Evolutionary conservation across 2,888 invertebrate genomes (phyloP).

Genomic region (Lasiommata megera): DNA sequence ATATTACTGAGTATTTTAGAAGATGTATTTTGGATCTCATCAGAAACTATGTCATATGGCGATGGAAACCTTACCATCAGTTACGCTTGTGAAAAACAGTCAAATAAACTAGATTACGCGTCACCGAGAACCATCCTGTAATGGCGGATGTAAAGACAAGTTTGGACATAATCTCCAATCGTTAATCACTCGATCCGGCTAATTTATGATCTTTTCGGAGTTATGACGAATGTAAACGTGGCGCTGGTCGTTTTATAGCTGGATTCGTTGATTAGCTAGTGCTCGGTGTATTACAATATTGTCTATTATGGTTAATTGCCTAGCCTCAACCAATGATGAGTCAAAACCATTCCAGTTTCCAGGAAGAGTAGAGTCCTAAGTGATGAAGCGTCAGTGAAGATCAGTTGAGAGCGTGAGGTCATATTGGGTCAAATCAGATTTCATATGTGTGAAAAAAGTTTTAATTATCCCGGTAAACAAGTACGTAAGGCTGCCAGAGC

Average conservation of each 20-base stretch:
- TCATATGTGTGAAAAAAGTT: too few relatives aligned
- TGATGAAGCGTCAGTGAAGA: too few relatives aligned
- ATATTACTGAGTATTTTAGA: too few relatives aligned
- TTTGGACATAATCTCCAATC: slow-evolving; percentile 21
- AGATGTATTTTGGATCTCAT: too few relatives aligned
- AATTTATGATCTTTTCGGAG: slow-evolving; percentile 23
- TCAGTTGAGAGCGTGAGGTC: too few relatives aligned
- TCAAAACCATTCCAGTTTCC: too few relatives aligned
- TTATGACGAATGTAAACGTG: neutral
- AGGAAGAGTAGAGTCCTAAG: too few relatives aligned
- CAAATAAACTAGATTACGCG: slow-evolving; percentile 20
- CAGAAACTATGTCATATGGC: neutral
- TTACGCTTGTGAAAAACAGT: slow-evolving; percentile 12
- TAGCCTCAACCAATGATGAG: too few relatives aligned
- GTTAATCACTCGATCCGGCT: slow-evolving; percentile 22
- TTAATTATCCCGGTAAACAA: too few relatives aligned
- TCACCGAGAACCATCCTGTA: slow-evolving; percentile 11
- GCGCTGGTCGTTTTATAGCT: slow-evolving; percentile 8
- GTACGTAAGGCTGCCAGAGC: too few relatives aligned
- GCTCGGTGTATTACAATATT: neutral
- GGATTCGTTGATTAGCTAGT: neutral
- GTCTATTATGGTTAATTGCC: neutral
- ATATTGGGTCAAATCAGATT: too few relatives aligned
- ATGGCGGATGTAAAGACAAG: slow-evolving; percentile 23
- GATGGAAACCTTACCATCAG: slow-evolving; percentile 2